phyloP scores from a whole-genome alignment of 2,888 invertebrate genomes.

The Stramonita haemastoma region DNA sequence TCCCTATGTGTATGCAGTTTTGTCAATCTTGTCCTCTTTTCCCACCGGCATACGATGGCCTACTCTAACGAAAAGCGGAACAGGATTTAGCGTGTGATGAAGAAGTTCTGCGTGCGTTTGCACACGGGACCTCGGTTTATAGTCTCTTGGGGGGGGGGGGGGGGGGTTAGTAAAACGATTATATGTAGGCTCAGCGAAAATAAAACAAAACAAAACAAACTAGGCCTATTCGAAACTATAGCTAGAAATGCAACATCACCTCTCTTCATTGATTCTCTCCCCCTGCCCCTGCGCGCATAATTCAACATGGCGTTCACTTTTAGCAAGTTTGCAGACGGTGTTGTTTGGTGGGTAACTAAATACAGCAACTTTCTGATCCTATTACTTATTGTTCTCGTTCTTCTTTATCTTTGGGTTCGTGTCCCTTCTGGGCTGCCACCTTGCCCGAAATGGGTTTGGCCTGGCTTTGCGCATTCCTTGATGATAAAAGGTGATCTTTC shows the following conservation, averaged over 20 bases:
- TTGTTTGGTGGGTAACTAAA: conserved; percentile 4
- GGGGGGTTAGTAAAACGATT: background rate
- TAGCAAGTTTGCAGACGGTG: conserved; percentile 15
- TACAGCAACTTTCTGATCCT: conserved; percentile 32
- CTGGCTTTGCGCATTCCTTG: conserved; percentile 41
- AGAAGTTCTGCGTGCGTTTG: no score
- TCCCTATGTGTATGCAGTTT: no score
- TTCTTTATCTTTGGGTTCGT: conserved; percentile 37
- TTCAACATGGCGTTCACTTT: conserved; percentile 35
- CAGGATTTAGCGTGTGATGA: no score
- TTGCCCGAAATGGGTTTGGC: conserved; percentile 39
- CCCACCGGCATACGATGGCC: no score
- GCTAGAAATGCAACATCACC: background rate
- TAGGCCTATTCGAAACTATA: background rate
- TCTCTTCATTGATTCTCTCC: background rate
- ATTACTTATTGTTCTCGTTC: conserved; percentile 19
- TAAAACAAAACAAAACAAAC: background rate
- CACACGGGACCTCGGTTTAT: no score
- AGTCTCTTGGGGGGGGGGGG: background rate
- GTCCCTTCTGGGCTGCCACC: conserved; percentile 40
- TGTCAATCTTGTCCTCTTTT: no score
- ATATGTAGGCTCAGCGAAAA: background rate
- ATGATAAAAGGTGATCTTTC: conserved; percentile 37
- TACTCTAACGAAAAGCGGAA: no score
- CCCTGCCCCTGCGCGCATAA: conserved; percentile 1